Base-by-base conservation (phyloP, 2,113 vertebrate species). In the Octodon degus region DNA sequence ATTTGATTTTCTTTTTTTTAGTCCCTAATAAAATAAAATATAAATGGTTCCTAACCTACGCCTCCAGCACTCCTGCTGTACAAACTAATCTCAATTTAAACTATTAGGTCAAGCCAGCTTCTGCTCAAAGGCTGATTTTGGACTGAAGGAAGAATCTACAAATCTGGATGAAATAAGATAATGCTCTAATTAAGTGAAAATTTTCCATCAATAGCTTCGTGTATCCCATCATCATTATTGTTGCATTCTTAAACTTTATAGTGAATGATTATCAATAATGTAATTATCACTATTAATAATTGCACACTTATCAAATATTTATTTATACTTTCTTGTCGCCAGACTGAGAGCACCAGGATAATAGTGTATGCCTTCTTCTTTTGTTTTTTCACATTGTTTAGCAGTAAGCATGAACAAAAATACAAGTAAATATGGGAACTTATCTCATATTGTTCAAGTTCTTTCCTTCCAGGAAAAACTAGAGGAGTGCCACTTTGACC, bases 1-100 rank as follows among this genome's bases (percentile, higher is more conserved):
- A 50, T 90, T 91, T 89, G 80, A 93, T 89, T 95, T 90, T 34
- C 27, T 55, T 96, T 83, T 96, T 95, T 83, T 70, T 95, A 47
- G 12, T 82, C 3, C 4, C 2, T 53, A 91, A 90, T 86, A 65
- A 90, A 90, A 79, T 67, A 40, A 89, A 90, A 90, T 88, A 94
- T 40, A 85, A 95, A 83, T 80, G 34, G 7, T 34, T 72, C 20
- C 30, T 90, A 89, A 96, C 86, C 81, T 87, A 53, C 93, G 93
- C 94, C 87, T 94, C 80, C 3, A 88, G 91, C 70, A 47, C 0
- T 82, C 53, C 32, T 80, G 77, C 19, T 65, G n/a, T 50, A 94
- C 19, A 94, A 81, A 70, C 70, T 43, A 32, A 40, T 88, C 65
- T 87, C 63, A 72, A 12, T 93, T 88, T 90, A 90, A 37, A 82